Evolutionary conservation across 2,113 vertebrate species (phyloP), one percentile per base, ranked within the genome.

Genomic region (Heterotis niloticus): DNA sequence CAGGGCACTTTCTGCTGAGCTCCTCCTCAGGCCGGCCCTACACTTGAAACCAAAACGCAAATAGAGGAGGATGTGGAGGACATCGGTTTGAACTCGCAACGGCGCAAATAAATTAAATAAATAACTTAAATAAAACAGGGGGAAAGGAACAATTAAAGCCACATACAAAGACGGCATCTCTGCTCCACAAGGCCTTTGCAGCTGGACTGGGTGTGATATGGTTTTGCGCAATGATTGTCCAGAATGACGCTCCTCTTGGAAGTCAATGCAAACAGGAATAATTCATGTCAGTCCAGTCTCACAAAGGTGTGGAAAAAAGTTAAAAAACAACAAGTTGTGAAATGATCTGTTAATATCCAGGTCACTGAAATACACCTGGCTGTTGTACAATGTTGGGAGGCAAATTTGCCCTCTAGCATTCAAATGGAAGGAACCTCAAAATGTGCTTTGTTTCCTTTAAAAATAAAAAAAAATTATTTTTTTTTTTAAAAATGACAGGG

Each of bases 31-130:
- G 59, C 57, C 59, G 24, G 52, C 17, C 10, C 51, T 13, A 67
- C 60, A 68, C 10, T 17, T n/a, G 62, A 51, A 67, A 77, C 64
- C 29, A 12, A 4, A 28, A 59, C 2, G 28, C 66, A n/a, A 51
- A 13, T 23, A 59, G 29, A 16, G 68, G 12, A 51, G 68, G 51
- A 52, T 56, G 14, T n/a, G n/a, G n/a, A 20, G 44, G 20, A 73
- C 34, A n/a, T 13, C 20, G 5, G 34, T 4, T 52, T 44, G 11
- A 18, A 57, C 10, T 1, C 16, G 52, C 76, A 14, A 20, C 64
- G 24, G 68, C 28, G 28, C 5, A 78, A 78, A 78, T 78, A 78
- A 78, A 44, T 68, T 69, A 78, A 69, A 78, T 78, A 69, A 78
- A 78, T 78, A 78, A 24, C 52, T 57, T 77, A 78, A 69, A 78